Percentiles rank a stretch among this genome's conserved stretches.
Evolutionary conservation across 2,797 vertebrate species (phyloP).

Genomic region (Pangasius sanitwongsei): DNA sequence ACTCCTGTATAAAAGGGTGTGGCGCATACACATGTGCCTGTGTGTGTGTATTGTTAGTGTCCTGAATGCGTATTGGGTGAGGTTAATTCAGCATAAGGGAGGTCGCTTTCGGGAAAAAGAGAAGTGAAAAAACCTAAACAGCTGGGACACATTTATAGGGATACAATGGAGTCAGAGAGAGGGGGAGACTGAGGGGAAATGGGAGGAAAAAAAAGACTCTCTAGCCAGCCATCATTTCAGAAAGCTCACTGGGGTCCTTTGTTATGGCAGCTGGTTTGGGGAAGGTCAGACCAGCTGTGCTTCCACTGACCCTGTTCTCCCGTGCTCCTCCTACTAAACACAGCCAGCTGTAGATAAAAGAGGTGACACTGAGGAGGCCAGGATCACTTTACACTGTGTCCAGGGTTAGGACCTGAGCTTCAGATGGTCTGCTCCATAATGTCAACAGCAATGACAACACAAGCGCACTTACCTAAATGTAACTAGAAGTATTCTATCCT

Average conservation of each 20-base stretch:
- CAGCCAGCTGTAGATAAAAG: constrained; percentile 59
- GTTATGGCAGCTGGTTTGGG: constrained; percentile 78
- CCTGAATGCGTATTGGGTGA: constrained; percentile 23
- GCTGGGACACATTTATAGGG: constrained; percentile 74
- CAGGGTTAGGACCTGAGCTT: neutral
- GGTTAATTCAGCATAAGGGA: constrained; percentile 53
- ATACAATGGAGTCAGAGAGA: constrained; percentile 53
- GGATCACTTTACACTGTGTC: neutral
- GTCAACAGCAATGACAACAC: no score
- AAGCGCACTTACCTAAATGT: no score
- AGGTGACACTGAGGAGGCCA: constrained; percentile 27
- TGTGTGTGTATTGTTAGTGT: constrained; percentile 45
- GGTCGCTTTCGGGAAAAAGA: constrained; percentile 62
- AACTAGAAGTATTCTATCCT: neutral
- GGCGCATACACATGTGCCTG: constrained; percentile 27
- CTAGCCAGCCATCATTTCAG: constrained; percentile 57
- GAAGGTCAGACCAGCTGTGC: constrained; percentile 80
- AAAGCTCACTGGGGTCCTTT: constrained; percentile 69
- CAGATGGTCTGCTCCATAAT: neutral
- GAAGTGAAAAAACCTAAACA: constrained; percentile 71
- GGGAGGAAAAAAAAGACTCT: constrained; percentile 13
- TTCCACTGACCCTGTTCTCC: constrained; percentile 69
- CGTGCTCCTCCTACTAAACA: constrained; percentile 53
- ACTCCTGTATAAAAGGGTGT: constrained; percentile 39
- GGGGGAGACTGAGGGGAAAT: constrained; percentile 44